Evolutionary conservation across 2,113 vertebrate genomes (phyloP).

Genomic region (Neomonachus schauinslandi): DNA sequence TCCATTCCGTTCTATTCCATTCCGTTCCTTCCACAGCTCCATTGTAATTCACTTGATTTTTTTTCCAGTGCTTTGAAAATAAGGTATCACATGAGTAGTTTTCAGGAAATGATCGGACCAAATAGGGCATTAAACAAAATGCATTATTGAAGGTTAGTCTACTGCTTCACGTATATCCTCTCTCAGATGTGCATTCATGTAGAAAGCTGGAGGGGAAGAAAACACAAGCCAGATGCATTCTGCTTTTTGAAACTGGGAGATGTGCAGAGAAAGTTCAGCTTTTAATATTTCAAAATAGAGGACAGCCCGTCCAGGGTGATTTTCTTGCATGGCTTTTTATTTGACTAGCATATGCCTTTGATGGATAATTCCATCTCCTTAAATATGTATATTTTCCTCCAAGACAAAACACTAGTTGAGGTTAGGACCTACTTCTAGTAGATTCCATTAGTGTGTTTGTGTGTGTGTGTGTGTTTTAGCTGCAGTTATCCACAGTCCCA

Average conservation of each 20-base stretch:
- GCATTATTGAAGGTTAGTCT: constrained; percentile 33
- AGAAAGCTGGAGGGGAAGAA: neutral
- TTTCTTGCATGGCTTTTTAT: neutral
- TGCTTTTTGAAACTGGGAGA: neutral
- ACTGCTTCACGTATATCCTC: neutral
- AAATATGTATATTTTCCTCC: neutral
- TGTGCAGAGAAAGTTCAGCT: neutral
- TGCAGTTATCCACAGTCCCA: constrained; percentile 14
- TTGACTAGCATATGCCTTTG: neutral
- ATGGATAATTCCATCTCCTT: neutral
- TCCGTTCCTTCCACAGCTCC: constrained; percentile 36
- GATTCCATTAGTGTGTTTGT: constrained; percentile 1
- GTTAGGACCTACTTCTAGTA: neutral
- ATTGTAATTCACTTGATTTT: constrained; percentile 28
- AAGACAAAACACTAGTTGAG: neutral
- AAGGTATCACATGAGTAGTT: constrained; percentile 39
- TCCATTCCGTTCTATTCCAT: neutral
- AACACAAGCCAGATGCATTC: neutral
- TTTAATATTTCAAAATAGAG: neutral
- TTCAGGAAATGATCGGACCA: constrained; percentile 65
- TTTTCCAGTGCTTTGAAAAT: constrained; percentile 66
- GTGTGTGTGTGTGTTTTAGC: neutral
- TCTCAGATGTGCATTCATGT: neutral
- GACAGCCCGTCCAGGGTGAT: neutral
- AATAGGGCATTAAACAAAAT: constrained; percentile 45